phyloP scores from a whole-genome alignment of 2,797 vertebrate genomes.

The Macropus fuliginosus region DNA sequence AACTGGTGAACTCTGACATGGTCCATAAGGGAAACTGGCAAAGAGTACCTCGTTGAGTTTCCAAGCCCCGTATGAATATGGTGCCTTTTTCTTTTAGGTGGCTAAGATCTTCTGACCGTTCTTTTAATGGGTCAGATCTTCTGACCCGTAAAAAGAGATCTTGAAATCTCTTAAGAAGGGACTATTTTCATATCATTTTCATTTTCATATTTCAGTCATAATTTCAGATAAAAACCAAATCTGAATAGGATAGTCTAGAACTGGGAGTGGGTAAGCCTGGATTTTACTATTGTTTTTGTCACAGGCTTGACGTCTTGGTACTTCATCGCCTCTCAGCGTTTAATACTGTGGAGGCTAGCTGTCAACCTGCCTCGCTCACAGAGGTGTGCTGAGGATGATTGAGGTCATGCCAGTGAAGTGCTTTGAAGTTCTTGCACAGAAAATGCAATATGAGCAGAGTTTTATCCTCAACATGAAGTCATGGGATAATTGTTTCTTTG shows the following conservation, averaged over 20 bases:
- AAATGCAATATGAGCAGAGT: background rate
- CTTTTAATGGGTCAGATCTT: background rate
- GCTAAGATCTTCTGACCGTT: conserved; percentile 33
- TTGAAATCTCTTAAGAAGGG: conserved; percentile 48
- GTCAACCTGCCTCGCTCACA: background rate
- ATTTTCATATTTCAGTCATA: background rate
- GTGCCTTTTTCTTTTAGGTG: background rate
- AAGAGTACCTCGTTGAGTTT: background rate
- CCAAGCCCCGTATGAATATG: background rate
- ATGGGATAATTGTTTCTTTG: background rate
- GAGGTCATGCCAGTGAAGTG: conserved; percentile 20
- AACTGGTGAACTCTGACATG: background rate
- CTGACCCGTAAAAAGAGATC: conserved; percentile 14
- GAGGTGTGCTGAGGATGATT: background rate
- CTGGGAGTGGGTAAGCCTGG: conserved; percentile 10
- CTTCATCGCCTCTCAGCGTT: background rate
- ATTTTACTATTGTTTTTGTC: conserved; percentile 37
- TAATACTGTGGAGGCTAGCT: background rate
- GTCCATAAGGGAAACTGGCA: background rate
- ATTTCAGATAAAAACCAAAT: conserved; percentile 28
- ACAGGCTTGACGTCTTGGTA: conserved; percentile 32
- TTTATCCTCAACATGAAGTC: background rate
- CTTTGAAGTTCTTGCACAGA: conserved; percentile 4
- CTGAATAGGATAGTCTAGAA: conserved; percentile 10
- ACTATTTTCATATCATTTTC: background rate